These are phyloP conservation scores for Takifugu bimaculatus DNA, from an alignment of 2,113 vertebrate species.

Conservation along the genomic window DNA sequence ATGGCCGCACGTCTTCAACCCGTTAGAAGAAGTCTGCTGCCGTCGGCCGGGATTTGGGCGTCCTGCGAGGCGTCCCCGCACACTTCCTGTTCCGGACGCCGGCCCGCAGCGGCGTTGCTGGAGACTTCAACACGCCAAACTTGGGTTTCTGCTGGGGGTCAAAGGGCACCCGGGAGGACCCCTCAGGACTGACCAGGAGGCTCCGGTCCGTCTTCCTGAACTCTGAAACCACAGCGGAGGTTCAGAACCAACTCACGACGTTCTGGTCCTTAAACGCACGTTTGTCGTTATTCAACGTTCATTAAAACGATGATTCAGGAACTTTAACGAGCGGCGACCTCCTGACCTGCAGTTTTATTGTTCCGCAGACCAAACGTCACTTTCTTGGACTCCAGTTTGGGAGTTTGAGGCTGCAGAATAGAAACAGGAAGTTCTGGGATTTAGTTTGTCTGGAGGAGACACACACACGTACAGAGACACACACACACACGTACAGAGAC, in stretches of 20 bases:
- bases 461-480: too few relatives aligned
- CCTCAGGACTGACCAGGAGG: slow-evolving; percentile 84
- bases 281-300: too few relatives aligned
- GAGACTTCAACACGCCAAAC: slow-evolving; percentile 85
- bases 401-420: slow-evolving; percentile 43
- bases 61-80: neutral
- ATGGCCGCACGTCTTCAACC: neutral
- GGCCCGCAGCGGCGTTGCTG: slow-evolving; percentile 7
- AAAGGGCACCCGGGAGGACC: slow-evolving; percentile 85
- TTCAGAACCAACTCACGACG: too few relatives aligned
- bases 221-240: slow-evolving; percentile 68
- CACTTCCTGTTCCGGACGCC: neutral
- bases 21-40: slow-evolving; percentile 71
- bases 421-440: neutral
- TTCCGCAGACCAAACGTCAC: slow-evolving; percentile 68
- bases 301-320: too few relatives aligned
- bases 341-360: slow-evolving; percentile 59
- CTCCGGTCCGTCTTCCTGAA: slow-evolving; percentile 91
- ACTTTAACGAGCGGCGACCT: neutral
- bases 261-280: too few relatives aligned
- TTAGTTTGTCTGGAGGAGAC: too few relatives aligned
- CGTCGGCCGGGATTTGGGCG: neutral
- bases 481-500: too few relatives aligned
- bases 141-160: slow-evolving; percentile 87
- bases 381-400: slow-evolving; percentile 61